Evolutionary conservation across 2,888 invertebrate species (phyloP), one percentile per base, ranked within the genome.

Genomic region (Azorinus chamasolen): DNA sequence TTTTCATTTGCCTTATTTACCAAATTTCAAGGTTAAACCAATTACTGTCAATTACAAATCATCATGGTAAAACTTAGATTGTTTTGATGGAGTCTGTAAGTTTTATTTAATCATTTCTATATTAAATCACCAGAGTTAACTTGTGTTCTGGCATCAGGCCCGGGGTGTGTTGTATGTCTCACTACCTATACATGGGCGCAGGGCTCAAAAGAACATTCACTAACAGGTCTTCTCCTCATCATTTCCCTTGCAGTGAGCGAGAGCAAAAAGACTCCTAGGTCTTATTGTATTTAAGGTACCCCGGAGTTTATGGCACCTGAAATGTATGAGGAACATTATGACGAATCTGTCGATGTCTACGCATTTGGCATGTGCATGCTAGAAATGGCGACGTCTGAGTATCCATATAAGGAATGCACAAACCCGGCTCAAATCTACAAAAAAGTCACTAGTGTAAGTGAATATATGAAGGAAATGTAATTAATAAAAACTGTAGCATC

Each of bases 311-410:
- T 98, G 97, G 99, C 99, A 46, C 99, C 99, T 0, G 99, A 99
- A 95, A 95, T 99, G 98, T 99, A 99, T 94, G 99, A 99, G 92
- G 99, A 99, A 93, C 98, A 99, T 94, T 99, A 99, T 94, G 99
- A 99, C 93, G 99, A 99, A 93, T 96, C 97, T 12, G 99, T 99
- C 18, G 99, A 99, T 93, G 98, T 99, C 71, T 99, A 99, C 94
- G 99, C 99, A 14, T 99, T 99, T 94, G 99, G 99, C 46, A 99
- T 99, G 99, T 99, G 99, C 94, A 98, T 99, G 97, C 94, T 99
- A 90, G 99, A 99, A 95, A 99, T 99, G 99, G 99, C 99, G 45
- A 99, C 99, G 58, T 98, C 98, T 48, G 99, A 99, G 93, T 99
- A 99, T 94, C 99, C 99, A 0, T 99, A 99, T 94, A 97, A 97